Base-by-base conservation (phyloP, 2,113 vertebrate species). In the Peucedramus taeniatus region DNA sequence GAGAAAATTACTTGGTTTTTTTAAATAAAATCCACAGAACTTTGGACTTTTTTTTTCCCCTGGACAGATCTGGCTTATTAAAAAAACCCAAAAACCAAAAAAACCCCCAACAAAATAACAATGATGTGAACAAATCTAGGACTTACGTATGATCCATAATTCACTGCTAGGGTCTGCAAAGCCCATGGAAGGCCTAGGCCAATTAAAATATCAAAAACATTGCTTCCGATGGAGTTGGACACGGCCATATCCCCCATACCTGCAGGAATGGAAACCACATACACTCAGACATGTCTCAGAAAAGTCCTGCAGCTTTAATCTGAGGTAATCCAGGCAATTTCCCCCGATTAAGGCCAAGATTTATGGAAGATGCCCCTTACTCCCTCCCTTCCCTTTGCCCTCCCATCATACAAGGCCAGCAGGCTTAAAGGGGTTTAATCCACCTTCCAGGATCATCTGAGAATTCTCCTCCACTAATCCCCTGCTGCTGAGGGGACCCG, bases 201-300 rank as follows among this genome's bases (percentile, higher is more conserved):
- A 31, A 99, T 98, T 85, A 99, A 96, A 97, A 99, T 99, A 97
- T 99, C 99, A 89, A 99, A 99, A 59, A 99, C 99, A 20, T 99
- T 99, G 97, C 99, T 99, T 89, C 99, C 99, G 0, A 99, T 99
- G 93, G 99, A 99, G 97, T 99, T 99, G 51, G 99, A 99, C 61
- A 99, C 99, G 0, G 99, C 99, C 99, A 99, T 99, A 92, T 99
- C 99, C 13, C 99, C 99, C 98, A 99, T 98, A 63, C 99, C 99
- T 99, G 95, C 54, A 83, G 70, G 65, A 86, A 97, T 12, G 80
- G 90, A 96, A 92, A 92, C 13, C 35, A 87, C 2, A 7, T 5
- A 35, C 23, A 30, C 3, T 91, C 54, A 97, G 51, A 86, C 68
- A 39, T 0, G 11, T 11, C 56, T 76, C 88, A 51, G 30, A 22